These are phyloP conservation scores for Bombus confusus DNA, from an alignment of 1,140 invertebrate species.

Conservation along the genomic window DNA sequence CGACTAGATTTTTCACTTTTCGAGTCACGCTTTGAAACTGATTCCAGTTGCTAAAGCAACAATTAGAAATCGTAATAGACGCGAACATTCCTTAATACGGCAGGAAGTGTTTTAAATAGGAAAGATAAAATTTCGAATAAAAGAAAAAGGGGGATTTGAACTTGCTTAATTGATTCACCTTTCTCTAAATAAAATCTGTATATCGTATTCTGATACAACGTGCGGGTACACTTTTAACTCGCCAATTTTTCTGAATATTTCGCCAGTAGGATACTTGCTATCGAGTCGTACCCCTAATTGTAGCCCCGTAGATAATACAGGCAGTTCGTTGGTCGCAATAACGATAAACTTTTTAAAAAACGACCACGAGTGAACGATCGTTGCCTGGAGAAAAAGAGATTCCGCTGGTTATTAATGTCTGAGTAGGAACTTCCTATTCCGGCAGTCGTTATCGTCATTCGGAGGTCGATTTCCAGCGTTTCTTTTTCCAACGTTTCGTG, in stretches of 20 bases:
- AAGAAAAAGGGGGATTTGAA: no score
- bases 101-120: no score
- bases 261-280: not conserved
- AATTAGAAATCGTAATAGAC: no score
- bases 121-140: no score
- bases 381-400: slow-evolving; percentile 52
- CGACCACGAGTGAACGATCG: slow-evolving; percentile 35
- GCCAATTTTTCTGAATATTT: not conserved
- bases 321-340: slow-evolving; percentile 13
- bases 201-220: no score
- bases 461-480: slow-evolving; percentile 50
- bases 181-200: no score
- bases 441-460: slow-evolving; percentile 61
- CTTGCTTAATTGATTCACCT: no score
- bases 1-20: no score
- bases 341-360: slow-evolving; percentile 48
- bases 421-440: slow-evolving; percentile 61
- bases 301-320: not conserved
- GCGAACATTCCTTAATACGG: no score
- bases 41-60: no score
- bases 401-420: slow-evolving; percentile 56
- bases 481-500: slow-evolving; percentile 25
- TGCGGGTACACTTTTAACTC: no score
- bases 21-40: no score
- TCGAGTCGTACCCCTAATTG: not conserved